Conservation (phyloP, 2,888 invertebrate genomes). For the Stegophylla sp. region DNA sequence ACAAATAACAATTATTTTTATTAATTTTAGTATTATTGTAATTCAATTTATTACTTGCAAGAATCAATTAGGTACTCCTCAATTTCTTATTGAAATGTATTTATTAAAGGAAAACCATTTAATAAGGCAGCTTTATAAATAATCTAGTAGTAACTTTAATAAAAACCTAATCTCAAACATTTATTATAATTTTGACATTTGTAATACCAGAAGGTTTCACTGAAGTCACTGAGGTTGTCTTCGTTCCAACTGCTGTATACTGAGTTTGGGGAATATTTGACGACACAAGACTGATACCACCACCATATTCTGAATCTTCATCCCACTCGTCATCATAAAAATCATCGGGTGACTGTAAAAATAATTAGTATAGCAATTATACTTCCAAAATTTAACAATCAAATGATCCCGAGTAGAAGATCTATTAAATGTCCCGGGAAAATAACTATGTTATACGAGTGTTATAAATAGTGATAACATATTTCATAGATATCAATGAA, state of each 20-base stretch:
- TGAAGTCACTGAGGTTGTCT: constrained; percentile 36
- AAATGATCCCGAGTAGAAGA: not conserved
- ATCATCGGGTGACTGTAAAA: constrained; percentile 66
- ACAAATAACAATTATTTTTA: too few species aligned
- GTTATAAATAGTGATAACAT: too few species aligned
- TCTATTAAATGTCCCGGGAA: too few species aligned
- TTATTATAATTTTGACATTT: not conserved
- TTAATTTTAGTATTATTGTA: too few species aligned
- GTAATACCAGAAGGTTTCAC: constrained; percentile 39
- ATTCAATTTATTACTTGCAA: too few species aligned
- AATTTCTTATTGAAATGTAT: too few species aligned
- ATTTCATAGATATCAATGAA: too few species aligned
- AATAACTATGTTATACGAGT: too few species aligned
- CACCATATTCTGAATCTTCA: constrained; percentile 81
- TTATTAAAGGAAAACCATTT: too few species aligned
- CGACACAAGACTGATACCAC: constrained; percentile 61
- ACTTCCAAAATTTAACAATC: not conserved
- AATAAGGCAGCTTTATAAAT: too few species aligned
- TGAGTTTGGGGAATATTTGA: constrained; percentile 60
- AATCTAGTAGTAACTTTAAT: not conserved
- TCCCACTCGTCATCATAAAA: constrained; percentile 90
- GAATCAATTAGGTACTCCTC: too few species aligned
- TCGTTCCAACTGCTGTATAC: constrained; percentile 57
- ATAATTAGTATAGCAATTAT: constrained; percentile 15
- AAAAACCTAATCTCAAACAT: not conserved